A percentile compares a stretch with the other conserved stretches of the same genome.
phyloP scores from a whole-genome alignment of 2,113 vertebrate genomes.

The Salvelinus namaycush region DNA sequence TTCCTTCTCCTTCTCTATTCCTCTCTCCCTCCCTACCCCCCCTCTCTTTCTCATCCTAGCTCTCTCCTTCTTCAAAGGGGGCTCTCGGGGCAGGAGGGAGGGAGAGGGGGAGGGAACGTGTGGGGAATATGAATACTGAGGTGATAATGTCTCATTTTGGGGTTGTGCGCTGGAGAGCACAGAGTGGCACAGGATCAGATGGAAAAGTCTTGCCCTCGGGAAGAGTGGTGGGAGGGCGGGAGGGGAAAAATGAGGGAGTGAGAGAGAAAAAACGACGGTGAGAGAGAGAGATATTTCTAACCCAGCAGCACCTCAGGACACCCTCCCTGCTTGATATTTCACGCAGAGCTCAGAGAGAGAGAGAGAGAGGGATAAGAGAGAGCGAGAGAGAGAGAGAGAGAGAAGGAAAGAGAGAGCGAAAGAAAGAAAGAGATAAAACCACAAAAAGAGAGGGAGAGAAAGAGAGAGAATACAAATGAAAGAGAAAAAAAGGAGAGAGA shows the following conservation, averaged over 20 bases:
- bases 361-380: not conserved
- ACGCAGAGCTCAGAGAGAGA: conserved; percentile 4
- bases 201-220: conserved; percentile 22
- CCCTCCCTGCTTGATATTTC: conserved; percentile 9
- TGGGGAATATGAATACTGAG: conserved; percentile 43
- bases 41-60: not conserved
- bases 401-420: not conserved
- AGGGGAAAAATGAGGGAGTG: conserved; percentile 27
- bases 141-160: conserved; percentile 55
- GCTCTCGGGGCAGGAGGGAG: conserved; percentile 26
- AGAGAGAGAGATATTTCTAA: conserved; percentile 33
- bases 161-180: conserved; percentile 39
- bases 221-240: not conserved
- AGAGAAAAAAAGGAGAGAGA: not conserved
- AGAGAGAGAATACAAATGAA: not conserved
- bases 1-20: conserved; percentile 1
- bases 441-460: not conserved
- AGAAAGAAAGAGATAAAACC: not conserved
- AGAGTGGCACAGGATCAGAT: conserved; percentile 50
- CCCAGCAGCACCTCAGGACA: conserved; percentile 16
- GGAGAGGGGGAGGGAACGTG: conserved; percentile 18
- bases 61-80: conserved; percentile 29
- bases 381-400: not conserved
- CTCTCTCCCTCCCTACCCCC: not conserved
- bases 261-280: conserved; percentile 11